These are phyloP conservation scores for Lamellibrachia luymesi DNA, from an alignment of 1,140 invertebrate species.

Conservation along the genomic window DNA sequence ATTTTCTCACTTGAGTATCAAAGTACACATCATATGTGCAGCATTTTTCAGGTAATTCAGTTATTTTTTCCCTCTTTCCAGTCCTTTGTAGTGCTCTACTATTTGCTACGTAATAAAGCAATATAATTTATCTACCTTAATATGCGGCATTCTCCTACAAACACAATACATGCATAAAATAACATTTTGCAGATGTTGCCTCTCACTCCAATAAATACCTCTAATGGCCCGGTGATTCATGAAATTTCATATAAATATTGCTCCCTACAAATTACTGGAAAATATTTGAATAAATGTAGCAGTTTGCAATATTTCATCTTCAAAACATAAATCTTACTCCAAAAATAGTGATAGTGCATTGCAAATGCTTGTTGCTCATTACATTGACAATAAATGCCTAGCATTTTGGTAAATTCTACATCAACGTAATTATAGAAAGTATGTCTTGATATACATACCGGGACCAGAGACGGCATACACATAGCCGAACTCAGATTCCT, in stretches of 20 bases:
- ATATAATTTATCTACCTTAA: too few relatives aligned
- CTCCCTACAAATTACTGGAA: too few relatives aligned
- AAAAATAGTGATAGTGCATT: not conserved
- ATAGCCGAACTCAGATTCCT: constrained; percentile 86
- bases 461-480: constrained; percentile 96
- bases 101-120: too few relatives aligned
- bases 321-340: not conserved
- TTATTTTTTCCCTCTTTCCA: not conserved
- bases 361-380: not conserved
- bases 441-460: constrained; percentile 62
- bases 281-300: too few relatives aligned
- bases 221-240: too few relatives aligned
- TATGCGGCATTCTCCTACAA: not conserved
- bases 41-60: not conserved
- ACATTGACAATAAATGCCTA: not conserved
- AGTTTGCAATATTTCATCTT: too few relatives aligned
- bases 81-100: not conserved
- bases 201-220: not conserved
- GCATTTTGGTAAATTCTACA: not conserved
- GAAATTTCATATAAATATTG: too few relatives aligned
- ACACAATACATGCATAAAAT: not conserved
- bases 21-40: not conserved
- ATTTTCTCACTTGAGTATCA: not conserved
- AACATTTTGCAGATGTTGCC: not conserved
- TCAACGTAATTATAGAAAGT: not conserved